Evolutionary conservation across 1,140 invertebrate genomes (phyloP), one percentile per base, ranked within the genome.

Genomic region (Caenorhabditis briggsae): DNA sequence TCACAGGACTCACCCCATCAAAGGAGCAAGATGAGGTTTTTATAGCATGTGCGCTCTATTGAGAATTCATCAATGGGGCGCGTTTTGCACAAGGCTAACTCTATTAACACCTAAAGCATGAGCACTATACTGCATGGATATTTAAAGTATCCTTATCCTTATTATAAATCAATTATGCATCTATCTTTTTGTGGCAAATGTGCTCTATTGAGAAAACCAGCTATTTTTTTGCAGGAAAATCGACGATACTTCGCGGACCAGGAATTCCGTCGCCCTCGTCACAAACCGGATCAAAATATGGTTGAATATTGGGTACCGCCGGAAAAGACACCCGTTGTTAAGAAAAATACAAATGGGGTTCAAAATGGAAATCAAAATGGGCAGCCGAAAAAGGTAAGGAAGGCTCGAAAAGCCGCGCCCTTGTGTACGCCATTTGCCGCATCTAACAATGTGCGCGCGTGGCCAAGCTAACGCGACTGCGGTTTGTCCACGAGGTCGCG

Each of bases 281-380:
- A 78, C 14, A 70, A 78, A 58, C 61, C 61, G 3, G 84, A 85
- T 33, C 46, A 53, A 25, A 85, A 64, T 41, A 85, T 85, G 84
- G 84, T 85, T 20, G 84, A 85, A 20, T 78, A 85, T 33, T 85
- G 84, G 84, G 65, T 74, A 11, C 84, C 84, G 18, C 84, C 84
- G 84, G 84, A 85, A 65, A 65, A 85, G 84, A 74, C 83, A 6
- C 48, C 55, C 2, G 20, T 33, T 9, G 55, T 41, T 18, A 84
- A 53, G 41, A 53, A 84, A 16, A 84, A 18, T 11, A 78, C 70
- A 23, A 78, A 23, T 50, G 70, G 65, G 16, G n/a, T 8, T 8
- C 18, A 20, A 25, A 14, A 58, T 7, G 20, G 23, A 23, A 23
- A 61, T 23, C 59, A 61, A 23, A 61, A 61, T 61, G 82, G 58